These are phyloP conservation scores for Oryzias woworae DNA, from an alignment of 2,113 vertebrate genomes.

Conservation along the genomic window DNA sequence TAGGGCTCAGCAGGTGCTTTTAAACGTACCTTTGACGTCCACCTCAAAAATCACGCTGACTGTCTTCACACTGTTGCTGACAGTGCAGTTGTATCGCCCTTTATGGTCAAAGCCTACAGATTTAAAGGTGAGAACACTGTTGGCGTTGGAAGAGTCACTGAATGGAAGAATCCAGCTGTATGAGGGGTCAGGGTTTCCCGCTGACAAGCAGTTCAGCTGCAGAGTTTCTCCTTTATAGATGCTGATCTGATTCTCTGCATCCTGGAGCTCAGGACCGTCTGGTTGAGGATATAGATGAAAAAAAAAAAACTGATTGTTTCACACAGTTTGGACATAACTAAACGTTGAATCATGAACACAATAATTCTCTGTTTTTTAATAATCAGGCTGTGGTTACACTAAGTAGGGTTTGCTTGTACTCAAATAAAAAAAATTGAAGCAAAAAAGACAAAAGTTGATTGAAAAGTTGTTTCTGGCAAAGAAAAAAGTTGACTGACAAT, in stretches of 20 bases:
- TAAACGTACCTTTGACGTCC: conserved; percentile 27
- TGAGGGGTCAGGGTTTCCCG: conserved; percentile 42
- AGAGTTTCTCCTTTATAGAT: conserved; percentile 4
- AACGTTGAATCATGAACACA: background rate
- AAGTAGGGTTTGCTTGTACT: too few species aligned
- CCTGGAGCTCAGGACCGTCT: conserved; percentile 17
- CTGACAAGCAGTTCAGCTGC: conserved; percentile 33
- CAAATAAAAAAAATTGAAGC: too few species aligned
- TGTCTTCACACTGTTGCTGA: background rate
- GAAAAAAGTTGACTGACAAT: too few species aligned
- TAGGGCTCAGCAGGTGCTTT: too few species aligned
- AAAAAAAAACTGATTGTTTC: background rate
- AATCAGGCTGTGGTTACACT: too few species aligned
- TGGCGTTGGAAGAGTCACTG: rapidly evolving
- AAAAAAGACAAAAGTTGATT: too few species aligned
- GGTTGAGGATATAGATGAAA: background rate
- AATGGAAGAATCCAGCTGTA: conserved; percentile 25
- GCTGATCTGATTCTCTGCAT: rapidly evolving
- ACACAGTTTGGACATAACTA: background rate
- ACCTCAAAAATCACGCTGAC: conserved; percentile 1
- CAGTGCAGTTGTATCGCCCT: conserved; percentile 38
- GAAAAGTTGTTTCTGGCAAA: too few species aligned
- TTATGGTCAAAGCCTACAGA: background rate
- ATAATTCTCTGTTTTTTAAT: too few species aligned
- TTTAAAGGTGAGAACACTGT: background rate